Conservation (phyloP, 2,113 vertebrate species). For the Balaenoptera acutorostrata region DNA sequence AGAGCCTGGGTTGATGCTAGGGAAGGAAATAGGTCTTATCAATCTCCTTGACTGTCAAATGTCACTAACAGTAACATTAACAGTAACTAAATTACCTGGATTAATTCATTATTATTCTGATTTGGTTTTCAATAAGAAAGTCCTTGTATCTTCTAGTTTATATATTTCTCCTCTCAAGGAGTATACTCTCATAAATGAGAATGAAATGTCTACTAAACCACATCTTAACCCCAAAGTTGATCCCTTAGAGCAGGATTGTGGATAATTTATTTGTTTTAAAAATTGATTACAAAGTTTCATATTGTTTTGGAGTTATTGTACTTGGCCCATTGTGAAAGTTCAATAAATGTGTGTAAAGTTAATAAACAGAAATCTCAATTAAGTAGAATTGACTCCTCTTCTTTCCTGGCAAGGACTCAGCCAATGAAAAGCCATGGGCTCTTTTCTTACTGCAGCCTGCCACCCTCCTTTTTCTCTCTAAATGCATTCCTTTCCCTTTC, state of each 20-base stretch:
- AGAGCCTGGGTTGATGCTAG: not conserved
- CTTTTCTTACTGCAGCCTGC: not conserved
- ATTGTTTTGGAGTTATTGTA: not conserved
- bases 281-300: not conserved
- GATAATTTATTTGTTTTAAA: not conserved
- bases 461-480: not conserved
- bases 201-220: not conserved
- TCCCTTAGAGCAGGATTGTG: not conserved
- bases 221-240: not conserved
- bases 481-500: not conserved
- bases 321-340: not conserved
- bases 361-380: not conserved
- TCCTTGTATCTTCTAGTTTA: not conserved
- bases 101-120: not conserved
- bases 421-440: not conserved
- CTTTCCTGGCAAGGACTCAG: not conserved
- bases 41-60: not conserved
- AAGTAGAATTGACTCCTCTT: not conserved
- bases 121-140: not conserved
- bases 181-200: not conserved
- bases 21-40: not conserved
- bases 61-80: not conserved
- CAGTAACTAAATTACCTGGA: not conserved
- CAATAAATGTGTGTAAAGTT: not conserved
- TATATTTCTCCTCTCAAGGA: not conserved